Conservation (phyloP, 64 coral and sea anemone genomes). For the Montipora efflorescens region DNA sequence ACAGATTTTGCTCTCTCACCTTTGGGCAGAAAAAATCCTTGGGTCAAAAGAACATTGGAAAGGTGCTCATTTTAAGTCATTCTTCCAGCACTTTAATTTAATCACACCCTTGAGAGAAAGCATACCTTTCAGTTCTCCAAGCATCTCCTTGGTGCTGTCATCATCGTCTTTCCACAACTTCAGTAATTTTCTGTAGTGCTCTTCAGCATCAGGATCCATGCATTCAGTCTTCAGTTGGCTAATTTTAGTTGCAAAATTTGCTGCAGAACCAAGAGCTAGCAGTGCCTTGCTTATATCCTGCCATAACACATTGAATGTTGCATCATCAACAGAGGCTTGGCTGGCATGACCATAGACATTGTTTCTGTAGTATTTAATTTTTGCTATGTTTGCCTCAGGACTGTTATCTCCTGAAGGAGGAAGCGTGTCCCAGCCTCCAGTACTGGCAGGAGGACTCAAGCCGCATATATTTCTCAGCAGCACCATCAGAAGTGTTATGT, state of each 20-base stretch:
- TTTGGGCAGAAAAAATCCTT: too few species aligned
- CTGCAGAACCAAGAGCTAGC: constrained; percentile 11
- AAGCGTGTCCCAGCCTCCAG: constrained; percentile 30
- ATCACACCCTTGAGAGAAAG: too few species aligned
- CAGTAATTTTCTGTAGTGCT: constrained; percentile 6
- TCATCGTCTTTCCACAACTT: neutral
- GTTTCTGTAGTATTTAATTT: constrained; percentile 38
- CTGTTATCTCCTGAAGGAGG: neutral
- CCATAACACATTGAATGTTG: constrained; percentile 47
- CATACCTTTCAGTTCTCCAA: neutral
- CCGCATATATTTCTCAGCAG: constrained; percentile 54
- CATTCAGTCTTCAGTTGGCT: constrained; percentile 21
- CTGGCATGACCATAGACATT: neutral
- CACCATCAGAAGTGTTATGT: constrained; percentile 25
- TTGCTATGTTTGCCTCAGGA: constrained; percentile 10
- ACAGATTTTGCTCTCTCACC: too few species aligned
- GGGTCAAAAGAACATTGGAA: too few species aligned
- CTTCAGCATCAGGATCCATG: constrained; percentile 51
- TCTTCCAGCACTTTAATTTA: too few species aligned
- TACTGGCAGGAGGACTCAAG: neutral
- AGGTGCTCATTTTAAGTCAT: too few species aligned
- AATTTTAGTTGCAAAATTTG: constrained; percentile 3
- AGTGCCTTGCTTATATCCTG: constrained; percentile 15
- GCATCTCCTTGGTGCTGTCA: neutral
- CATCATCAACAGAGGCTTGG: constrained; percentile 8